phyloP scores from a whole-genome alignment of 1,140 invertebrate genomes.

The Oreohelix idahoensis region DNA sequence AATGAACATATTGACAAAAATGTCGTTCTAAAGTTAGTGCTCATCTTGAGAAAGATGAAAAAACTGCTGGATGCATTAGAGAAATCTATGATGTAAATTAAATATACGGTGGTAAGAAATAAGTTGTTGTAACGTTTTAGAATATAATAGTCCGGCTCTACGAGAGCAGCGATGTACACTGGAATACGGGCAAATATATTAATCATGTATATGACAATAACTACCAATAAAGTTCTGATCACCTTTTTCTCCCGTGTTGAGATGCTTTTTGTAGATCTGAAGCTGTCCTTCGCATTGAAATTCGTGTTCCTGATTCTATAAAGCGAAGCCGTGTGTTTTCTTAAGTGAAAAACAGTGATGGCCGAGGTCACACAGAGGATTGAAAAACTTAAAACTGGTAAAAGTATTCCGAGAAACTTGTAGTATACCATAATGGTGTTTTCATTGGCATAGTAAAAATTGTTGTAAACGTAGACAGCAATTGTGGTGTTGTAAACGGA shows the following conservation, averaged over 20 bases:
- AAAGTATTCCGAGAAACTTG: neutral
- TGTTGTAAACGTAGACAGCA: slow-evolving; percentile 17
- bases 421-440: neutral
- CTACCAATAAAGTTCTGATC: neutral
- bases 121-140: slow-evolving; percentile 9
- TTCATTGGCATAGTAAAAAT: slow-evolving; percentile 8
- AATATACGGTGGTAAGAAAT: neutral
- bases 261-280: neutral
- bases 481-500: slow-evolving; percentile 7
- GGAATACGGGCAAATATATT: neutral
- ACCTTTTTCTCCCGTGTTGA: neutral
- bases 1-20: neutral
- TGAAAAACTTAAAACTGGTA: neutral
- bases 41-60: slow-evolving; percentile 14
- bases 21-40: neutral
- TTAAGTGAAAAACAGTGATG: neutral
- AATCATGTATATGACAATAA: neutral
- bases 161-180: neutral
- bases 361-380: neutral
- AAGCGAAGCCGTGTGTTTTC: neutral
- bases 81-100: neutral
- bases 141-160: neutral
- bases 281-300: neutral
- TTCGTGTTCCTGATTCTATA: neutral
- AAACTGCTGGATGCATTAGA: neutral